Conservation (phyloP, 2,888 invertebrate genomes). For the Vesta saturnalis region DNA sequence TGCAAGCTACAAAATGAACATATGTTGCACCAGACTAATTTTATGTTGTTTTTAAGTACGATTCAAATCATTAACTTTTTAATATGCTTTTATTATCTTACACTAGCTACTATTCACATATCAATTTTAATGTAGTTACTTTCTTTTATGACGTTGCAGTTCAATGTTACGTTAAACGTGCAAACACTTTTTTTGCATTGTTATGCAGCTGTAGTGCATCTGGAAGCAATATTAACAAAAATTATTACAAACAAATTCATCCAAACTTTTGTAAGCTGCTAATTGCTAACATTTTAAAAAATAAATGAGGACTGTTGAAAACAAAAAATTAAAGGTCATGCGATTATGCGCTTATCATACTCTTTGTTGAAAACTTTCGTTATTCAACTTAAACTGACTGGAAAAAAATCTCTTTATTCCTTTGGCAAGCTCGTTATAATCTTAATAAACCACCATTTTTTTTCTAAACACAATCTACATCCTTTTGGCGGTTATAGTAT, state of each 20-base stretch:
- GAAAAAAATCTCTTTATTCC: not conserved
- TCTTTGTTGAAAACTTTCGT: not conserved
- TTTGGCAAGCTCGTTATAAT: too few relatives aligned
- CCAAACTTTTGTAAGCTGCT: too few relatives aligned
- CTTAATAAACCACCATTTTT: too few relatives aligned
- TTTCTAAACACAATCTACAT: too few relatives aligned
- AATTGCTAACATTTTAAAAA: not conserved
- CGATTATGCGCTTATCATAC: not conserved
- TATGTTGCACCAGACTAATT: constrained; percentile 1
- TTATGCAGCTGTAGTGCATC: not conserved
- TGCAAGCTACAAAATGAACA: not conserved
- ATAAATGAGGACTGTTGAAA: not conserved
- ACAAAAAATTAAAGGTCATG: not conserved
- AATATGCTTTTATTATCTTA: not conserved
- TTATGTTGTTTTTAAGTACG: not conserved
- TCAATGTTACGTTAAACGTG: not conserved
- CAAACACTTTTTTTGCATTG: not conserved
- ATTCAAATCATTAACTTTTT: constrained; percentile 1
- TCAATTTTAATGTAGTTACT: not conserved
- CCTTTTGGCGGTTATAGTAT: too few relatives aligned
- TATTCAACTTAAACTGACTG: too few relatives aligned
- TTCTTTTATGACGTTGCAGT: constrained; percentile 1
- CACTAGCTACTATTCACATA: not conserved
- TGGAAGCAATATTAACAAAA: too few relatives aligned
- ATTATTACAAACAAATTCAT: too few relatives aligned